These are phyloP conservation scores for Tinea pellionella DNA, from an alignment of 2,888 invertebrate species.

Conservation along the genomic window DNA sequence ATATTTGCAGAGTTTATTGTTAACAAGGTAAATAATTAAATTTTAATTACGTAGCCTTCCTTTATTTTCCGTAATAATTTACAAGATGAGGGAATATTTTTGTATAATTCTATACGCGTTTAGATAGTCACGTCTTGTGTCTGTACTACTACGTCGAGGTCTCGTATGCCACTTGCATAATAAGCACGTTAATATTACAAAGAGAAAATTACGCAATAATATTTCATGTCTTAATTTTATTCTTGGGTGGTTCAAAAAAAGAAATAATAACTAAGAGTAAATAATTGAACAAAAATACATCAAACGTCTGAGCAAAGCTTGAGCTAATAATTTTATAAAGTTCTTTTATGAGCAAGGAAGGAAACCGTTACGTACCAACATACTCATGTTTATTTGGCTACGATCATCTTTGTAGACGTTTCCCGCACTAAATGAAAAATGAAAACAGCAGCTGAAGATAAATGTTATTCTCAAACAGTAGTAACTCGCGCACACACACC, in stretches of 20 bases:
- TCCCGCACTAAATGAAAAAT: background rate
- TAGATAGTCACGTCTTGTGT: background rate
- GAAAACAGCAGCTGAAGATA: no score
- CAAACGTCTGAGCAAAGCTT: no score
- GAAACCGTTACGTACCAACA: no score
- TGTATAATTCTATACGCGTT: background rate
- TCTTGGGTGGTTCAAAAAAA: background rate
- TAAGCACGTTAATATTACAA: slow-evolving; percentile 9
- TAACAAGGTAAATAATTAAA: background rate
- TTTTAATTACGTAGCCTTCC: background rate
- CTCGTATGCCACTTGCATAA: slow-evolving; percentile 12
- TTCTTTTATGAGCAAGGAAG: no score
- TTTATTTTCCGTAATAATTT: background rate
- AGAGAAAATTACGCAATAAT: background rate
- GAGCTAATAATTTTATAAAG: no score
- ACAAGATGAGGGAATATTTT: background rate
- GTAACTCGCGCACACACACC: no score
- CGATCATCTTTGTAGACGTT: background rate
- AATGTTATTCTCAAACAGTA: no score
- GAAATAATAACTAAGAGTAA: background rate
- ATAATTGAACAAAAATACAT: background rate
- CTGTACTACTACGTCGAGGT: slow-evolving; percentile 2
- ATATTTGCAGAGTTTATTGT: background rate
- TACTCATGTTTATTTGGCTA: background rate
- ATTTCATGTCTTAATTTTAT: background rate